Conservation (phyloP, 2,888 invertebrate genomes). For the Stictocephala bisonia region DNA sequence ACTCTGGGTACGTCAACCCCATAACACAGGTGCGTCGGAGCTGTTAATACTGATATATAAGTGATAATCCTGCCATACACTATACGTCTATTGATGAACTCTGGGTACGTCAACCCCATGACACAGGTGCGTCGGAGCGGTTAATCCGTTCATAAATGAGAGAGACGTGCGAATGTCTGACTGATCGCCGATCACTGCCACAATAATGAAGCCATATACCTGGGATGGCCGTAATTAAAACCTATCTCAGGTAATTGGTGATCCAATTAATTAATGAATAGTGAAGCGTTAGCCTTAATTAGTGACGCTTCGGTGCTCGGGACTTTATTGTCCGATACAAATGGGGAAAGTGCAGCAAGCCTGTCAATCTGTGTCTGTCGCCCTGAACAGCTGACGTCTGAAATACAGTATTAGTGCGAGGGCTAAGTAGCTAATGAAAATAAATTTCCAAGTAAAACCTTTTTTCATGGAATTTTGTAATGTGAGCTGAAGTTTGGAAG, state of each 20-base stretch:
- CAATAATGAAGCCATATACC: slow-evolving; percentile 34
- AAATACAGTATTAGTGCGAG: not conserved
- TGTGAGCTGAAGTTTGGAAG: too few species aligned
- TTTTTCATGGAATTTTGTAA: too few species aligned
- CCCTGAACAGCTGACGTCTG: not conserved
- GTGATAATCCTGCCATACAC: too few species aligned
- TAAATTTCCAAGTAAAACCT: too few species aligned
- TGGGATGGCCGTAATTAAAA: slow-evolving; percentile 30
- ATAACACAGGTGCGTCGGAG: too few species aligned
- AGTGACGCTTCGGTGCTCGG: slow-evolving; percentile 39
- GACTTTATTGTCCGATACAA: slow-evolving; percentile 45
- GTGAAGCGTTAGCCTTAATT: slow-evolving; percentile 43
- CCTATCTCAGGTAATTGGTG: slow-evolving; percentile 33
- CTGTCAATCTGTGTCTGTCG: slow-evolving; percentile 29
- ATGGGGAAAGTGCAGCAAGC: slow-evolving; percentile 38
- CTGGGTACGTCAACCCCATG: too few species aligned
- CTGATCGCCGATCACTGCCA: slow-evolving; percentile 21
- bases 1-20: too few species aligned
- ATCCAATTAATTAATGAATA: slow-evolving; percentile 46
- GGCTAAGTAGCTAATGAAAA: not conserved
- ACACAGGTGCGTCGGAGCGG: too few species aligned
- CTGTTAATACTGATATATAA: too few species aligned
- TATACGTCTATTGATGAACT: too few species aligned
- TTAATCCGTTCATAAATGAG: too few species aligned
- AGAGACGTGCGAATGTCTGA: too few species aligned